phyloP scores from a whole-genome alignment of 2,113 vertebrate species.

The Eolophus roseicapilla region DNA sequence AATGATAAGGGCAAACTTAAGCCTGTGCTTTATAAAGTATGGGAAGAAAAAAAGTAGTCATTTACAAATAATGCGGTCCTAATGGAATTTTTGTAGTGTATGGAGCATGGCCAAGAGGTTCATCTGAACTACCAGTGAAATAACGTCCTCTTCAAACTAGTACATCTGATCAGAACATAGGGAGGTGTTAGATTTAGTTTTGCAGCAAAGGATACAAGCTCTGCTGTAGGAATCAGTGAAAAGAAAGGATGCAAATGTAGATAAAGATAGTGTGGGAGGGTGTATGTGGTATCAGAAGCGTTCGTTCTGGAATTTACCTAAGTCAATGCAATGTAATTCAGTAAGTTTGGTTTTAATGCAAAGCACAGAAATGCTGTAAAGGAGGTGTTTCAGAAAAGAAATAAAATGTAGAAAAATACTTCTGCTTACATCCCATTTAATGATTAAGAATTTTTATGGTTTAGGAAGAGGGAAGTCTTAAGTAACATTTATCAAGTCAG shows the following conservation, averaged over 20 bases:
- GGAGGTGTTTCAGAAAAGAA: background rate
- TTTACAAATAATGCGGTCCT: background rate
- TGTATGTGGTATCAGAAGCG: slow-evolving; percentile 7
- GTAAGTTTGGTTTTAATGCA: background rate
- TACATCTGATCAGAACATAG: background rate
- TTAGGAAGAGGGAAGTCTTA: background rate
- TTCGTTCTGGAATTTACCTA: slow-evolving; percentile 1
- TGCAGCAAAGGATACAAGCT: background rate
- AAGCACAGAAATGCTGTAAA: background rate
- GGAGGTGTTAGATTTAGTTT: background rate
- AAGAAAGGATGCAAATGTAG: background rate
- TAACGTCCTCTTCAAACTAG: background rate
- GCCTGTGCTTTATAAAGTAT: background rate
- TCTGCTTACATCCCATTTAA: background rate
- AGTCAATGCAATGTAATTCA: background rate
- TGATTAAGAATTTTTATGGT: background rate
- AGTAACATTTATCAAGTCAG: background rate
- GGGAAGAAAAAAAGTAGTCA: background rate
- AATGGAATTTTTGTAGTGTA: background rate
- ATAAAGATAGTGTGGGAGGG: slow-evolving; percentile 24
- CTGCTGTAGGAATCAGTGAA: background rate
- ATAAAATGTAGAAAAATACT: background rate
- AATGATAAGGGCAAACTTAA: background rate
- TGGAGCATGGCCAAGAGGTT: background rate
- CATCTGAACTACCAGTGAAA: background rate